Evolutionary conservation across 2,113 vertebrate genomes (phyloP), one percentile per base, ranked within the genome.

Genomic region (Nasalis larvatus): DNA sequence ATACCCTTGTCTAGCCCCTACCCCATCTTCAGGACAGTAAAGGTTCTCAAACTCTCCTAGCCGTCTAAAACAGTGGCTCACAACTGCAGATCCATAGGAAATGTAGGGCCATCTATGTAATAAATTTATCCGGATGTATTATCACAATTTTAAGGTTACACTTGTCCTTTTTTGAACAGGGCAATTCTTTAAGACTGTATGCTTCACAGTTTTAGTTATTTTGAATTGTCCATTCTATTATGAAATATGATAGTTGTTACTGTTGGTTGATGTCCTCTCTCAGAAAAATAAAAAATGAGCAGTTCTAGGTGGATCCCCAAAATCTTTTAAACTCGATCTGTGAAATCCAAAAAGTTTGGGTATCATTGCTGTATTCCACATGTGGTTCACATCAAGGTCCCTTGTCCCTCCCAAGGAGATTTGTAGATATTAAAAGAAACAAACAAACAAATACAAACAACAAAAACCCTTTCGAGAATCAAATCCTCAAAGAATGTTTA

Each of bases 261-360:
- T 80, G 23, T 54, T 80, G 23, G 42, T 56, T 97, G 40, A 49
- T 73, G 23, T 58, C 42, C 25, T 95, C 47, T 73, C 63, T 76
- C 6, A 35, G 60, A 93, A 81, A 96, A 94, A 88, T 52, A 32
- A 66, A 80, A 87, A 52, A 45, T 32, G 49, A 91, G 56, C 23
- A 77, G 74, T 89, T 18, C n/a, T 89, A 4, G 86, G 56, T 76
- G 78, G 71, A n/a, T 86, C 13, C 20, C 82, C 25, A 0, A 84
- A 95, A 89, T 71, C 42, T 71, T 96, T 89, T 76, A 58, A 89
- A 86, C 56, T 82, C 82, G 25, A 80, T 77, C 83, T 94, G 74
- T 74, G 45, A 69, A 97, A 87, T 73, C 49, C 56, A 60, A 8
- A 95, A 92, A 37, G 10, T 25, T 68, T 63, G 13, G 60, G 20